A percentile compares a stretch with the other conserved stretches of the same genome.
Conservation (phyloP, 2,797 vertebrate species). For the Denticeps clupeoides region DNA sequence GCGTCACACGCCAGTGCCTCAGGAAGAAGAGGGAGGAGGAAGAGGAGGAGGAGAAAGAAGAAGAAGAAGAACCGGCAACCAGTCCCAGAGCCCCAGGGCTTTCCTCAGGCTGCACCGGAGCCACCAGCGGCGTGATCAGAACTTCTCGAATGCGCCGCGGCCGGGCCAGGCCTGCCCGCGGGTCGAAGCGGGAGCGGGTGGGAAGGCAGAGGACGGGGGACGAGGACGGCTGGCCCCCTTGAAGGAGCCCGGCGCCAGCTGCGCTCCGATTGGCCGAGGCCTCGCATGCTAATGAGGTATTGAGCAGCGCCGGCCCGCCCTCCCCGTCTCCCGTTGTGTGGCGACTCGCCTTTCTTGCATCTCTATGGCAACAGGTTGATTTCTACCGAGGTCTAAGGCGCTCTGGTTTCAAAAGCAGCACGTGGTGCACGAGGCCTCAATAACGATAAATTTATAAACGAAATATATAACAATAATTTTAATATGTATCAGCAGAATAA, state of each 20-base stretch:
- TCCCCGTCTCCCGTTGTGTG: conserved; percentile 45
- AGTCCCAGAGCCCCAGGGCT: conserved; percentile 27
- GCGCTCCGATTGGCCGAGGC: conserved; percentile 54
- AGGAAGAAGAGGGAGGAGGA: conserved; percentile 16
- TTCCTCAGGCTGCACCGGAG: conserved; percentile 33
- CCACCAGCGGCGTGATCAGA: conserved; percentile 1
- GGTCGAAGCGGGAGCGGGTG: conserved; percentile 39
- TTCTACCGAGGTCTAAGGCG: conserved; percentile 34
- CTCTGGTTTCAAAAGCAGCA: conserved; percentile 32
- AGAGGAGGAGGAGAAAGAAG: conserved; percentile 11
- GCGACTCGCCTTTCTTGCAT: conserved; percentile 51
- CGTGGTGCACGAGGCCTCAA: conserved; percentile 17
- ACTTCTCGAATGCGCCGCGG: not conserved
- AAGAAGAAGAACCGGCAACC: too few relatives aligned
- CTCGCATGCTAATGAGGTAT: conserved; percentile 57
- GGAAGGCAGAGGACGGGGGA: conserved; percentile 37
- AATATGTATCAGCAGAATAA: too few relatives aligned
- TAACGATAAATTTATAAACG: conserved; percentile 2
- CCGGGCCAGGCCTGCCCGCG: conserved; percentile 40
- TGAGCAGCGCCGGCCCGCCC: conserved; percentile 45
- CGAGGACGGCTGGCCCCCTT: conserved; percentile 55
- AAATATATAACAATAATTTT: too few relatives aligned
- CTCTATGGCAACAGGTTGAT: conserved; percentile 57
- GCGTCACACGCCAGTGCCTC: conserved; percentile 17
- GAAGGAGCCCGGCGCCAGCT: conserved; percentile 44